Percentiles rank a stretch among this genome's conserved stretches.
phyloP scores from a whole-genome alignment of 2,113 vertebrate species.

The Typhlomys cinereus region DNA sequence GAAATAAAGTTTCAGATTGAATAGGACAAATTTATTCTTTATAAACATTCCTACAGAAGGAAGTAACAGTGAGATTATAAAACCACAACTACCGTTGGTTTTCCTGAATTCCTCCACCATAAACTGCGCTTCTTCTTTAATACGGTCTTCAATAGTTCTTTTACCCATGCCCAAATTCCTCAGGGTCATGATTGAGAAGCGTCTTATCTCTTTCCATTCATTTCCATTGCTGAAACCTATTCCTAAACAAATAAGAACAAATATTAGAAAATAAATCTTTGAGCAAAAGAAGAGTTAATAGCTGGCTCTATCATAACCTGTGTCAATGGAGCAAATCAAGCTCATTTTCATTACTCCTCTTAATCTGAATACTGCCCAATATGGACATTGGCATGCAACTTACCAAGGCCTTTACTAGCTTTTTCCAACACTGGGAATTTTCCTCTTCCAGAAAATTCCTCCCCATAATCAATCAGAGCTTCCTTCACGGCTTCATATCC shows the following conservation, averaged over 20 bases:
- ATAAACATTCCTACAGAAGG: background rate
- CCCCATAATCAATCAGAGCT: constrained; percentile 84
- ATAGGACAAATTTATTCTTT: background rate
- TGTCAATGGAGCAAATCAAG: too few species aligned
- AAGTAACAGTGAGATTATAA: background rate
- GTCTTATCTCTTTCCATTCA: constrained; percentile 20
- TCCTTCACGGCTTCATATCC: constrained; percentile 86
- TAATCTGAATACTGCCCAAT: rapidly evolving
- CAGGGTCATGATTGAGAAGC: constrained; percentile 74
- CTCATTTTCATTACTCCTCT: background rate
- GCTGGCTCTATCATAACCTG: rapidly evolving
- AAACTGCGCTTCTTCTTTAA: constrained; percentile 51
- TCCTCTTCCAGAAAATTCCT: constrained; percentile 84
- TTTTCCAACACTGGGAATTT: constrained; percentile 65
- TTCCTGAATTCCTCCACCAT: constrained; percentile 47
- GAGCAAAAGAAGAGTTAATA: background rate
- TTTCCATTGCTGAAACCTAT: constrained; percentile 77
- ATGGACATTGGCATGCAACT: background rate
- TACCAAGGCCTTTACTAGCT: constrained; percentile 78
- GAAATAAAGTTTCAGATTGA: background rate
- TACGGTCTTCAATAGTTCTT: constrained; percentile 48
- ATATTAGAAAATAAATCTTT: background rate
- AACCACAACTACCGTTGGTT: background rate
- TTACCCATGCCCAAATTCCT: constrained; percentile 82
- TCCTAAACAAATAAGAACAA: constrained; percentile 61